Percentiles rank a stretch among this genome's conserved stretches.
Evolutionary conservation across 2,888 invertebrate genomes (phyloP).

Genomic region (Microplitis deprimator): DNA sequence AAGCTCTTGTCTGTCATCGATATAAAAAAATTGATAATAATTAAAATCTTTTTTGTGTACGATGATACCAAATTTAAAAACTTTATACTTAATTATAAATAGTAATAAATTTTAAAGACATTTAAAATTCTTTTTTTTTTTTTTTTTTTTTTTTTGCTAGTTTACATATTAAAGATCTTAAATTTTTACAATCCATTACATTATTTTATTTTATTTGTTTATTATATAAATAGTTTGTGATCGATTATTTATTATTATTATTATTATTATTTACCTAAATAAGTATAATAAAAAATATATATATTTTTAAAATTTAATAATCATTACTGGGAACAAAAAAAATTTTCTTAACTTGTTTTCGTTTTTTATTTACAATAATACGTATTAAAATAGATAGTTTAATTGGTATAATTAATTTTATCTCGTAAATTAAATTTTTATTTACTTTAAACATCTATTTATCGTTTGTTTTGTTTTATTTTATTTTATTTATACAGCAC

Average conservation of each 20-base stretch:
- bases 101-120: neutral
- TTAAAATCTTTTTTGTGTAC: too few species aligned
- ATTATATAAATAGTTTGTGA: constrained; percentile 58
- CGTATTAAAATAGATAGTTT: constrained; percentile 15
- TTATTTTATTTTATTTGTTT: constrained; percentile 35
- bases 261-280: constrained; percentile 39
- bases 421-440: neutral
- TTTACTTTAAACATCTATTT: neutral
- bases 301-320: neutral
- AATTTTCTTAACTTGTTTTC: neutral
- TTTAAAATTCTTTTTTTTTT: neutral
- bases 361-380: constrained; percentile 19
- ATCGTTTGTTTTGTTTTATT: constrained; percentile 8
- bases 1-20: too few species aligned
- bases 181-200: constrained; percentile 63
- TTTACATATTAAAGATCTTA: constrained; percentile 62
- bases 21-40: too few species aligned
- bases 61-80: too few species aligned
- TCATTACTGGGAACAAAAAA: neutral
- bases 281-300: constrained; percentile 60
- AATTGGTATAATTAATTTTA: constrained; percentile 20
- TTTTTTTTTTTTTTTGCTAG: constrained; percentile 31
- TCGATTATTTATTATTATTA: constrained; percentile 41
- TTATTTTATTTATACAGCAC: constrained; percentile 31
- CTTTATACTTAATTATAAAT: neutral